Percentiles rank a stretch among this genome's conserved stretches.
Evolutionary conservation across 1,140 invertebrate species (phyloP).

Genomic region (Cherax destructor): DNA sequence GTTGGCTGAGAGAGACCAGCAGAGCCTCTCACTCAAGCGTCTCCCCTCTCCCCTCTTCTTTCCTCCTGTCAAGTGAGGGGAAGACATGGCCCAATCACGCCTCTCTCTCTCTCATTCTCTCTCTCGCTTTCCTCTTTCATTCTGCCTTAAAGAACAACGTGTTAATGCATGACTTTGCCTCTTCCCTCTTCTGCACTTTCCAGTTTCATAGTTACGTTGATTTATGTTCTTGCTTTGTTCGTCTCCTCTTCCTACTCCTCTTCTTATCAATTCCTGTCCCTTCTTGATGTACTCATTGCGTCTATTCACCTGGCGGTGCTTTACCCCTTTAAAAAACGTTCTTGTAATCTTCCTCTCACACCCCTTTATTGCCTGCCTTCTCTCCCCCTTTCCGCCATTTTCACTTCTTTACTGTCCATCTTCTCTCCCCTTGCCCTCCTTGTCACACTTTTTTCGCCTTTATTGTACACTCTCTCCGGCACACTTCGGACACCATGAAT

Average conservation of each 20-base stretch:
- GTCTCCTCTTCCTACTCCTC: background rate
- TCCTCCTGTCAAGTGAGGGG: background rate
- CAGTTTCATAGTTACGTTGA: too few relatives aligned
- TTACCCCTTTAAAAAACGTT: background rate
- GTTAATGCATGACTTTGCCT: too few relatives aligned
- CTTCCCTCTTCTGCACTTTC: too few relatives aligned
- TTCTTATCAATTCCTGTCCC: too few relatives aligned
- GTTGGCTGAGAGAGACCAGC: too few relatives aligned
- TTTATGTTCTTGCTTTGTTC: background rate
- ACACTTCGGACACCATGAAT: background rate
- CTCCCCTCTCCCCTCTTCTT: background rate
- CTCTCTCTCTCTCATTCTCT: slow-evolving; percentile 20
- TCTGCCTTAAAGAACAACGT: background rate
- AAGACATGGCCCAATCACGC: too few relatives aligned
- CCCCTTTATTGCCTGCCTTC: slow-evolving; percentile 1
- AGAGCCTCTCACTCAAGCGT: background rate
- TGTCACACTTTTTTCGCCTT: background rate
- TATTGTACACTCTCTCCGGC: background rate
- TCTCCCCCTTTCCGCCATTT: background rate
- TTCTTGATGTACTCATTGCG: background rate
- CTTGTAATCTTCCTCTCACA: background rate
- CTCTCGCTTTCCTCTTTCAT: background rate
- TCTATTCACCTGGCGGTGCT: background rate
- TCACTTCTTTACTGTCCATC: background rate
- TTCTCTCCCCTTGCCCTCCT: background rate